Conservation (phyloP, 2,888 invertebrate species). For the Hypolimnas misippus region DNA sequence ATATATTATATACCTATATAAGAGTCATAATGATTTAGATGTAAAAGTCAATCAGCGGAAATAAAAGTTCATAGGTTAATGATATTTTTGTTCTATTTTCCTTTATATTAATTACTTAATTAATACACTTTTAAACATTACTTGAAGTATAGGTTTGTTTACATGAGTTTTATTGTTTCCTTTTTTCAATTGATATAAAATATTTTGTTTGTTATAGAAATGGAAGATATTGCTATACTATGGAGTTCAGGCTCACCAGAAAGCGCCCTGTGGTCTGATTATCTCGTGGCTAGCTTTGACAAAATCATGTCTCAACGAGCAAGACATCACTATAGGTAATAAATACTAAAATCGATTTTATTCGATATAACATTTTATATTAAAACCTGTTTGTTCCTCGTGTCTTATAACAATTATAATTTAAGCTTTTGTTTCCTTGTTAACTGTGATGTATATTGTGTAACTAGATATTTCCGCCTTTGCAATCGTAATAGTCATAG, state of each 20-base stretch:
- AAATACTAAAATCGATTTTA: not conserved
- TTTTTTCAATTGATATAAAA: too few relatives aligned
- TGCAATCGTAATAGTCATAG: constrained; percentile 22
- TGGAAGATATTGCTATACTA: constrained; percentile 93
- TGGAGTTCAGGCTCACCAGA: constrained; percentile 91
- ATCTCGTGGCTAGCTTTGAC: constrained; percentile 92
- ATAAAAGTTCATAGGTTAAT: too few relatives aligned
- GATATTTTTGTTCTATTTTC: too few relatives aligned
- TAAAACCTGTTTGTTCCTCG: not conserved
- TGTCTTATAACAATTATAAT: not conserved
- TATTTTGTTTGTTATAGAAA: constrained; percentile 73
- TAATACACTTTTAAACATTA: too few relatives aligned
- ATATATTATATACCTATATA: too few relatives aligned
- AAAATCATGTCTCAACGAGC: constrained; percentile 93
- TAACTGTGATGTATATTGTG: constrained; percentile 9
- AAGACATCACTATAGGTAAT: constrained; percentile 90
- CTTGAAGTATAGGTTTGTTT: too few relatives aligned
- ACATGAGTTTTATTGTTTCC: too few relatives aligned
- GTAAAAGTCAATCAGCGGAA: too few relatives aligned
- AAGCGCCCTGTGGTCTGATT: constrained; percentile 91
- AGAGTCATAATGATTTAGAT: too few relatives aligned
- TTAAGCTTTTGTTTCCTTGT: constrained; percentile 20
- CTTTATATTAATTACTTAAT: too few relatives aligned
- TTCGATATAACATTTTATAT: not conserved
- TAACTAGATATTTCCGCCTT: constrained; percentile 27